A percentile compares a stretch with the other conserved stretches of the same genome.
Conservation (phyloP, 2,113 vertebrate species). For the Chauna torquata region DNA sequence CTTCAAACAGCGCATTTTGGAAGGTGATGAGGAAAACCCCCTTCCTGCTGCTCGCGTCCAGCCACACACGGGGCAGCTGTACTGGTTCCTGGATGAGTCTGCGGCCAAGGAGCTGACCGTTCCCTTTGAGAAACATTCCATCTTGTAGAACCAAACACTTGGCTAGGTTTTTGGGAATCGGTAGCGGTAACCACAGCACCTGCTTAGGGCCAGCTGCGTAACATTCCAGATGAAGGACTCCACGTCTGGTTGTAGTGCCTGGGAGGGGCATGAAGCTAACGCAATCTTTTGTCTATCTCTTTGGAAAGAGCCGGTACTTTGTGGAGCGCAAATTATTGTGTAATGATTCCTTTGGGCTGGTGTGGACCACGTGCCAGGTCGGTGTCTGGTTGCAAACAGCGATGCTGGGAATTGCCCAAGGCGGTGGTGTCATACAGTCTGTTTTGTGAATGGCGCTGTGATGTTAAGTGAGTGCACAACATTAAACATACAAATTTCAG, state of each 20-base stretch:
- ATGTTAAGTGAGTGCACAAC: background rate
- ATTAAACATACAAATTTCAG: background rate
- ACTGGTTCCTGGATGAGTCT: slow-evolving; percentile 89
- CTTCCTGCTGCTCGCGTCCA: slow-evolving; percentile 85
- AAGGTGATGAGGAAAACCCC: slow-evolving; percentile 74
- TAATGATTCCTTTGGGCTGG: background rate
- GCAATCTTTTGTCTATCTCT: background rate
- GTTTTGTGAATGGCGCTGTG: background rate
- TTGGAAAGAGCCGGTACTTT: background rate
- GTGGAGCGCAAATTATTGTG: background rate
- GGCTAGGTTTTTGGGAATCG: background rate
- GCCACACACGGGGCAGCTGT: slow-evolving; percentile 82
- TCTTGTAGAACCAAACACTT: slow-evolving; percentile 32
- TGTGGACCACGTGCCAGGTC: background rate
- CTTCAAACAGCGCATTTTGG: slow-evolving; percentile 82
- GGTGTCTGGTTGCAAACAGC: background rate
- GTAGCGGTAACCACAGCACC: background rate
- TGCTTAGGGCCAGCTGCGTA: background rate
- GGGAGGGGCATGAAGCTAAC: background rate
- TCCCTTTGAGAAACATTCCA: slow-evolving; percentile 82
- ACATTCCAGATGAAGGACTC: background rate
- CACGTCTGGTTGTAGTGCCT: background rate
- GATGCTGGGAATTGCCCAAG: background rate
- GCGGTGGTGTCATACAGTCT: background rate
- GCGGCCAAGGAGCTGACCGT: slow-evolving; percentile 83